Base-by-base conservation (phyloP, 2,888 invertebrate genomes). In the Agonopterix alstromeriana region DNA sequence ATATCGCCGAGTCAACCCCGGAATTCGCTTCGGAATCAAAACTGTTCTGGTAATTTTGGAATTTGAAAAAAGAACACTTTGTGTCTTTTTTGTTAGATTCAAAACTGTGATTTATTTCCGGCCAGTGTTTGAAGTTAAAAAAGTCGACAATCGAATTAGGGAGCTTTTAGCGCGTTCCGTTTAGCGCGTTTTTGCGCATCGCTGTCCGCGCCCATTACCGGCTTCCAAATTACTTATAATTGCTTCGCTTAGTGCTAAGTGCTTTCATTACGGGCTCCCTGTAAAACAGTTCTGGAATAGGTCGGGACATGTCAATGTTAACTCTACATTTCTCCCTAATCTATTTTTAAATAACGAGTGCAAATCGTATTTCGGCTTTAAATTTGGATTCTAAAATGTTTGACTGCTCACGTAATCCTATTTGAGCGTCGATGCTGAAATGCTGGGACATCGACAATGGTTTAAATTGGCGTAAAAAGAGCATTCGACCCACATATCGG, bases 211-310 rank as follows among this genome's bases (percentile, higher is more conserved):
- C 77, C 84, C 83, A 86, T 88, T 87, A 88, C 77, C 66, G 80
- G 73, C 71, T 70, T 74, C 77, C 78, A 84, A 88, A 88, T 85
- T 83, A 85, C 83, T 87, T 85, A 85, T 88, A 87, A 88, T 88
- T 87, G 86, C 83, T 85, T 87, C 88, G 85, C 82, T 88, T 86
- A 86, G 74, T 77, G 82, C 73, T 85, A 86, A 88, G 88, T 87
- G 88, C 88, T 88, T 86, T 87, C 85, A 85, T 88, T 85, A 85
- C 68, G 69, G 70, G 56, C 69, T 66, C 69, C 62, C 71, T 68
- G 77, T 70, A 70, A 72, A 74, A 74, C 77, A 73, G 79, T 77
- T 73, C 74, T 72, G 67, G 67, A 64, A 27, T 27, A 73, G 69
- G 61, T 64, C 67, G 68, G 63, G 65, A 73, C 67, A 65, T 73